A percentile compares a stretch with the other conserved stretches of the same genome.
Conservation (phyloP, 1,140 invertebrate genomes). For the Bombus sylvicola region DNA sequence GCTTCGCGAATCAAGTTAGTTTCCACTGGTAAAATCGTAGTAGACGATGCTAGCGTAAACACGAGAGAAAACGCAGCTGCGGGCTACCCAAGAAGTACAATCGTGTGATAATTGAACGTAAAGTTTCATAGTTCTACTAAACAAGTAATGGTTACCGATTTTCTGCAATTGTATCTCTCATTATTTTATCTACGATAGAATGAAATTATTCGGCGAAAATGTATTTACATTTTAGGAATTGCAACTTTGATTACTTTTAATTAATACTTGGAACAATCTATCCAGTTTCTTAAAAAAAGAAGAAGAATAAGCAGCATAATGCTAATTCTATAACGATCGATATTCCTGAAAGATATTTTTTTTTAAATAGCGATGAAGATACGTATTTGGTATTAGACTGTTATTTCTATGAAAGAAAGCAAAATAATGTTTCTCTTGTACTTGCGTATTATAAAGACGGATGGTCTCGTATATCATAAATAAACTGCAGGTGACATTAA, state of each 20-base stretch:
- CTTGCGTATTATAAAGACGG: neutral
- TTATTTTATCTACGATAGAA: neutral
- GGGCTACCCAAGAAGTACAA: neutral
- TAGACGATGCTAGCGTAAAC: neutral
- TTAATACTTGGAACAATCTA: too few species aligned
- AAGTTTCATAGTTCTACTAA: neutral
- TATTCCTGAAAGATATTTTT: too few species aligned
- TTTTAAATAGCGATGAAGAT: neutral
- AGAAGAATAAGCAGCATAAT: too few species aligned
- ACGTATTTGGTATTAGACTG: neutral
- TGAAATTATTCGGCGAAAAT: neutral
- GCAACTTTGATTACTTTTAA: neutral
- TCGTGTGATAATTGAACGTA: constrained; percentile 1
- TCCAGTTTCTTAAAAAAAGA: too few species aligned
- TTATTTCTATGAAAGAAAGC: neutral
- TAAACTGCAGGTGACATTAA: neutral
- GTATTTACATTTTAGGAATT: neutral
- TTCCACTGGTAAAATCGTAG: neutral
- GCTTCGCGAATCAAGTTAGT: neutral
- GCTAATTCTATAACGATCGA: too few species aligned
- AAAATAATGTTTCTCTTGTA: neutral
- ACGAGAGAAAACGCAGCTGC: neutral
- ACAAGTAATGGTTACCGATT: neutral
- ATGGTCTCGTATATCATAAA: neutral
- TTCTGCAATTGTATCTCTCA: neutral